Base-by-base conservation (phyloP, 2,113 vertebrate genomes). In the Cathartes aura region DNA sequence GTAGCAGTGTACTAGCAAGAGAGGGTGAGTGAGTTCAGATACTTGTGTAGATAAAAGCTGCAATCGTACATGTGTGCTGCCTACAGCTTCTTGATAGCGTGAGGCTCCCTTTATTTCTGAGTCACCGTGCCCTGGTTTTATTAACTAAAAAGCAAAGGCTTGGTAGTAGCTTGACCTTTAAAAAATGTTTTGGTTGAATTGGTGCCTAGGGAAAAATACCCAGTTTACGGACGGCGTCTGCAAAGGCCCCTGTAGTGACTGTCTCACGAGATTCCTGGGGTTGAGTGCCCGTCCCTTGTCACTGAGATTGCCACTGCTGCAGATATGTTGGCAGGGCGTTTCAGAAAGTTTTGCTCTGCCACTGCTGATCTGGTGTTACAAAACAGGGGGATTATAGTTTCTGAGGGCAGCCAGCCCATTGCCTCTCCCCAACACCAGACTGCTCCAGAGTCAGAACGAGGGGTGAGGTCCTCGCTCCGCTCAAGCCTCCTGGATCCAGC, bases 51-150 rank as follows among this genome's bases (percentile, higher is more conserved):
- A n/a, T 83, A 40, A 76, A 93, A 89, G 50, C 27, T 75, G 60
- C n/a, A 15, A 2, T 53, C 8, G 6, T 36, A 27, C 8, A 0
- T 4, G 2, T 15, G 15, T 71, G 7, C 23, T 67, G 40, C 84
- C 56, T 56, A 15, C 45, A 62, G 59, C 55, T 56, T 47, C 74
- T 60, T 32, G 56, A 58, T 53, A 66, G 48, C 4, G 1, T 19
- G 78, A 64, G 55, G 23, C 30, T 95, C 52, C 78, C n/a, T 63
- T 70, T 84, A 26, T 96, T 59, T 47, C 52, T 32, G 50, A 60
- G 52, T 67, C 48, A n/a, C n/a, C 1, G 0, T 47, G 47, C 2
- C 2, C 53, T 85, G 67, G 53, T 75, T 87, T 84, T 68, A 72
- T 34, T 68, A 83, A 74, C 62, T 63, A 29, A 88, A 79, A 85